These are phyloP conservation scores for Eubasilissa splendida DNA, from an alignment of 2,888 invertebrate species.

Conservation along the genomic window DNA sequence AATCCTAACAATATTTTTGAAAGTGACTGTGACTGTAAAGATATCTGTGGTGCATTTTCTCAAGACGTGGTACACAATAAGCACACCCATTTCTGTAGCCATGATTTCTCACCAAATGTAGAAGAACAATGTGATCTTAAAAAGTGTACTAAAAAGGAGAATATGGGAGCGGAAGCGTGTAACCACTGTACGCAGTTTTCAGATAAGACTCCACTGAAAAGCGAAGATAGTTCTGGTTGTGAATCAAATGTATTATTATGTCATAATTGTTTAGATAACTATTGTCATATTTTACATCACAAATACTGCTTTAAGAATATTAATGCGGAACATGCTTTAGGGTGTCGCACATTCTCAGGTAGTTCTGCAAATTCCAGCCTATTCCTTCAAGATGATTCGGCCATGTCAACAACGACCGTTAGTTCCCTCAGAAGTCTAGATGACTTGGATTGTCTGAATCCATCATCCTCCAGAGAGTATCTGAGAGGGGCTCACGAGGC, in stretches of 20 bases:
- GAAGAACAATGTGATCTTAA: constrained; percentile 27
- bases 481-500: constrained; percentile 49
- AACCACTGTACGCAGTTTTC: constrained; percentile 25
- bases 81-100: constrained; percentile 6
- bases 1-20: constrained; percentile 45
- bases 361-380: constrained; percentile 72
- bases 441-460: constrained; percentile 67
- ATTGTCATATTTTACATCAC: constrained; percentile 63
- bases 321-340: constrained; percentile 57
- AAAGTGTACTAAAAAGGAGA: constrained; percentile 39
- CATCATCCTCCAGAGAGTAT: constrained; percentile 59
- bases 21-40: constrained; percentile 51
- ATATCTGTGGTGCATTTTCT: constrained; percentile 37
- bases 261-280: constrained; percentile 63
- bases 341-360: constrained; percentile 62
- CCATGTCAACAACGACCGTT: constrained; percentile 69
- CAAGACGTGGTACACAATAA: constrained; percentile 37
- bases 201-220: constrained; percentile 38
- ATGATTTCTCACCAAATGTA: constrained; percentile 16
- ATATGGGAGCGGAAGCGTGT: constrained; percentile 19
- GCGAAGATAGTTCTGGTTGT: constrained; percentile 49
- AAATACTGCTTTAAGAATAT: constrained; percentile 56
- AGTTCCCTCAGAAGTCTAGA: constrained; percentile 75
- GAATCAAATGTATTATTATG: constrained; percentile 60
- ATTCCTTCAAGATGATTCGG: constrained; percentile 75